These are phyloP conservation scores for Prunella fulvescens DNA, from an alignment of 2,113 vertebrate genomes.

Conservation along the genomic window DNA sequence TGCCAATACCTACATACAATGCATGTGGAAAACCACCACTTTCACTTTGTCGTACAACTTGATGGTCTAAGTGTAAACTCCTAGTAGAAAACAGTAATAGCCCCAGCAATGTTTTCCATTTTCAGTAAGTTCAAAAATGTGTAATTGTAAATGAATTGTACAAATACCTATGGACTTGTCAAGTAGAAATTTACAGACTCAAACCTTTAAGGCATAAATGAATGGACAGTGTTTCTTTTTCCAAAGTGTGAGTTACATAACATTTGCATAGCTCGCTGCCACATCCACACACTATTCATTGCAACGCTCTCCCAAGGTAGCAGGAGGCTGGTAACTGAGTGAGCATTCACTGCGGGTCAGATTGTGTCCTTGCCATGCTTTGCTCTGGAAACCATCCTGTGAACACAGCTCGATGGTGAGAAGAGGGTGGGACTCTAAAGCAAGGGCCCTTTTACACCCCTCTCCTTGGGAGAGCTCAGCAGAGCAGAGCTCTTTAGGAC, in stretches of 20 bases:
- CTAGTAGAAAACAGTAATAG: not conserved
- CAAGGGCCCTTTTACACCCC: not conserved
- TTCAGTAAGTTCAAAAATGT: not conserved
- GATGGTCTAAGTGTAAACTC: not conserved
- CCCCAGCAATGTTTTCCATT: not conserved
- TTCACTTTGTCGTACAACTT: not conserved
- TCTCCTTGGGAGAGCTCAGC: no score
- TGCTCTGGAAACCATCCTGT: fast-evolving
- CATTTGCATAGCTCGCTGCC: not conserved
- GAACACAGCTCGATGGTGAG: fast-evolving
- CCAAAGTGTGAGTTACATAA: not conserved
- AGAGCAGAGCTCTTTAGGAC: not conserved
- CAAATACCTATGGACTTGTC: not conserved
- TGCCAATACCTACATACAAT: not conserved
- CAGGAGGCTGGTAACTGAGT: not conserved
- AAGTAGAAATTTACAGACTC: not conserved
- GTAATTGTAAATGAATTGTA: not conserved
- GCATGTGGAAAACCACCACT: not conserved
- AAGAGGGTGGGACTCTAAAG: fast-evolving
- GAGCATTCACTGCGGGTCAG: not conserved
- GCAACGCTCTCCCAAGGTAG: not conserved
- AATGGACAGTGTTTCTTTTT: slow-evolving; percentile 6
- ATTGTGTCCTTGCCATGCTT: not conserved
- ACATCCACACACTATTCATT: not conserved
- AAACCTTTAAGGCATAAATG: not conserved